Percentiles rank a stretch among this genome's conserved stretches.
These are phyloP conservation scores for Hartigia nigra DNA, from an alignment of 2,888 invertebrate species.

Conservation along the genomic window DNA sequence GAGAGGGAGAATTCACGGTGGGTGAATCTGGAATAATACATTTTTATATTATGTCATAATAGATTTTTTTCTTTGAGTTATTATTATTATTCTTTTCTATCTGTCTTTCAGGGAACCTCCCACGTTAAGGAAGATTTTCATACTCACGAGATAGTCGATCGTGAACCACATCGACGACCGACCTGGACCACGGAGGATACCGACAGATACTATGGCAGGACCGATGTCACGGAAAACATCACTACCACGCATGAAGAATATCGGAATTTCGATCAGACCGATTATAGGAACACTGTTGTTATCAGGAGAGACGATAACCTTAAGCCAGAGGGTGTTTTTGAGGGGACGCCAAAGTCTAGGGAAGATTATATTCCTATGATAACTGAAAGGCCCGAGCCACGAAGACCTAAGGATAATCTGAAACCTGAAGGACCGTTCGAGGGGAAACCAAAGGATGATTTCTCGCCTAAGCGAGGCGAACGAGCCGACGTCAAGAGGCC, in stretches of 20 bases:
- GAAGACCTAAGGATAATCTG: constrained; percentile 67
- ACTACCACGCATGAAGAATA: constrained; percentile 79
- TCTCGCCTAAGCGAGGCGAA: constrained; percentile 64
- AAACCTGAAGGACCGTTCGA: constrained; percentile 69
- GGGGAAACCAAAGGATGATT: constrained; percentile 70
- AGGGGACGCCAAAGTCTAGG: constrained; percentile 24
- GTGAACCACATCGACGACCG: constrained; percentile 69
- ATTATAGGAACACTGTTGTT: constrained; percentile 61
- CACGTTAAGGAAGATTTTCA: constrained; percentile 61
- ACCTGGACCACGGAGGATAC: constrained; percentile 79
- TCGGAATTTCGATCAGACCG: constrained; percentile 72
- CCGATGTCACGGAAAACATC: constrained; percentile 71
- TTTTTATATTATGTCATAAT: too few species aligned
- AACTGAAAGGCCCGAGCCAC: constrained; percentile 38
- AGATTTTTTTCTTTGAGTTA: too few species aligned
- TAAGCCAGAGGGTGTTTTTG: constrained; percentile 42
- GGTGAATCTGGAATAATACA: constrained; percentile 20
- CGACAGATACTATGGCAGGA: constrained; percentile 52
- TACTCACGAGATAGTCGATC: constrained; percentile 47
- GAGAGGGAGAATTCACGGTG: constrained; percentile 71
- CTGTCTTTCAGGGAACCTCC: constrained; percentile 54
- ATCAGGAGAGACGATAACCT: constrained; percentile 48
- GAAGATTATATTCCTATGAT: constrained; percentile 29
- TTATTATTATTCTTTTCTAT: too few species aligned
- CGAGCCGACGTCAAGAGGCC: constrained; percentile 40